Evolutionary conservation across 2,888 invertebrate genomes (phyloP).

Genomic region (Eilema depressum): DNA sequence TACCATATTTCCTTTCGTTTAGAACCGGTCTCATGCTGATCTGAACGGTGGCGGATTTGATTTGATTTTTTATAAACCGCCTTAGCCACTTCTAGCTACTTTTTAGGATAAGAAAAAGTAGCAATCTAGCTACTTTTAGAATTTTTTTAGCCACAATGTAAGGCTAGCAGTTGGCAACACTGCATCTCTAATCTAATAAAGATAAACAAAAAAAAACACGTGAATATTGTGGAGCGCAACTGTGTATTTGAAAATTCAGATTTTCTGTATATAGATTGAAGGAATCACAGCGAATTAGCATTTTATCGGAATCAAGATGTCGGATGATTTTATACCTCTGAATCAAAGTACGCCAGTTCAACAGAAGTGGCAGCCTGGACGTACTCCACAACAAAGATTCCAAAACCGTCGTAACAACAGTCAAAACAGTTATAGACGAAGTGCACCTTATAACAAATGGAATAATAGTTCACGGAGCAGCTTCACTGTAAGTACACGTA

Average conservation of each 20-base stretch:
- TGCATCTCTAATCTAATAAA: no score
- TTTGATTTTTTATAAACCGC: no score
- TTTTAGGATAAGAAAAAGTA: no score
- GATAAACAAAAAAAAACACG: not conserved
- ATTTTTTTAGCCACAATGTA: no score
- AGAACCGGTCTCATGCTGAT: no score
- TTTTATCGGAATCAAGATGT: constrained; percentile 56
- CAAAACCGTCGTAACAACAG: constrained; percentile 57
- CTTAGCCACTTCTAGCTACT: no score
- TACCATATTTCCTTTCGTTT: no score
- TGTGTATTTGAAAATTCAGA: not conserved
- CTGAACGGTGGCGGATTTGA: no score
- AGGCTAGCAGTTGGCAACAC: no score
- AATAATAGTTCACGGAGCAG: constrained; percentile 71
- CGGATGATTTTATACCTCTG: constrained; percentile 79
- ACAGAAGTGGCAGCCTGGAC: constrained; percentile 65
- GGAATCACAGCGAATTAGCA: not conserved
- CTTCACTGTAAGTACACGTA: constrained; percentile 64
- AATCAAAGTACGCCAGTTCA: constrained; percentile 79
- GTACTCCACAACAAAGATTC: constrained; percentile 57
- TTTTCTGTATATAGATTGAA: not conserved
- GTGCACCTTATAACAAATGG: constrained; percentile 61
- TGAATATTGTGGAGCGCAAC: not conserved
- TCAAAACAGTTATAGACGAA: constrained; percentile 59
- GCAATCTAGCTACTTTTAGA: no score